Percentiles rank a stretch among this genome's conserved stretches.
Conservation (phyloP, 2,888 invertebrate genomes). For the Aphidoletes aphidimyza region DNA sequence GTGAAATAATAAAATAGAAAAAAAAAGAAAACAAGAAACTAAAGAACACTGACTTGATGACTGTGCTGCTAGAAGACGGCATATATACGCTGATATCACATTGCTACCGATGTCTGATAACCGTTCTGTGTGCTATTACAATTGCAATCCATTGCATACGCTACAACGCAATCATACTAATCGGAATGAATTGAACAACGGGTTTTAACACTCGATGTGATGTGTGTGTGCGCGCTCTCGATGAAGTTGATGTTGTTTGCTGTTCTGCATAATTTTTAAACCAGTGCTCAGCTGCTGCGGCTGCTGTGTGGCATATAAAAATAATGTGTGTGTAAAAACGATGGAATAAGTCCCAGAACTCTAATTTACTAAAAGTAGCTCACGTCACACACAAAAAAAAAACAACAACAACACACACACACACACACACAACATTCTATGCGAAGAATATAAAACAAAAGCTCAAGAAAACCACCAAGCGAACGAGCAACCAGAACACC, state of each 20-base stretch:
- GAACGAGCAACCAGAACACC: too few species aligned
- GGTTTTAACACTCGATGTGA: conserved; percentile 23
- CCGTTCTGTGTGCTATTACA: neutral
- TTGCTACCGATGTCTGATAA: neutral
- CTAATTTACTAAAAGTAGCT: conserved; percentile 38
- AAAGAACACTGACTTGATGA: too few species aligned
- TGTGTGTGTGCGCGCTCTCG: neutral
- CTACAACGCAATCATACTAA: neutral
- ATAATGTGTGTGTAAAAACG: too few species aligned
- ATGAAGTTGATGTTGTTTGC: conserved; percentile 30
- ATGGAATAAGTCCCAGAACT: too few species aligned
- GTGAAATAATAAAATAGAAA: too few species aligned
- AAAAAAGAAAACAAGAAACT: too few species aligned
- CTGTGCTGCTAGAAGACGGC: too few species aligned
- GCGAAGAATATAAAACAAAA: neutral
- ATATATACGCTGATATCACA: too few species aligned
- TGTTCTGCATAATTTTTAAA: neutral
- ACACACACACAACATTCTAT: too few species aligned
- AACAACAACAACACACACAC: neutral
- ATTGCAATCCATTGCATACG: neutral
- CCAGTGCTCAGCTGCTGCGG: neutral
- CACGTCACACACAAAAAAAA: neutral
- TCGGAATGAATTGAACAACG: conserved; percentile 7
- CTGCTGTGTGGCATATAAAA: too few species aligned
- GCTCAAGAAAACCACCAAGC: too few species aligned